These are phyloP conservation scores for Heliornis fulica DNA, from an alignment of 2,113 vertebrate species.

Conservation along the genomic window DNA sequence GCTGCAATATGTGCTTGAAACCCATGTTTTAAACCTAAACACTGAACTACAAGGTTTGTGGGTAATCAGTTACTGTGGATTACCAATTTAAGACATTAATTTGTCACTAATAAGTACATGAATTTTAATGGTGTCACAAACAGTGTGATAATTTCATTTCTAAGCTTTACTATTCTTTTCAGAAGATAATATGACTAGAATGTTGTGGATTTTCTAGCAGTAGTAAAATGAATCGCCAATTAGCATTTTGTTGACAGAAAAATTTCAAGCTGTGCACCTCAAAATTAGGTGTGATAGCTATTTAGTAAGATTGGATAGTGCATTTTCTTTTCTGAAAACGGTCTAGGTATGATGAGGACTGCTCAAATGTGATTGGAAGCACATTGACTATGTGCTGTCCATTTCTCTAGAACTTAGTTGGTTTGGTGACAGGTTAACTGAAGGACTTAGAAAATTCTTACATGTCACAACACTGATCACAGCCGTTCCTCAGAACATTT, in stretches of 20 bases:
- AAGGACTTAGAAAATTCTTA: not conserved
- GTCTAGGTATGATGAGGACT: not conserved
- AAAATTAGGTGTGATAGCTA: not conserved
- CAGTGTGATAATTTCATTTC: not conserved
- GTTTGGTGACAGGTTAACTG: not conserved
- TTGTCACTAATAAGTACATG: not conserved
- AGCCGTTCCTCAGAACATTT: not conserved
- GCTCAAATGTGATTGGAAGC: not conserved
- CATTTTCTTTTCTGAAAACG: not conserved
- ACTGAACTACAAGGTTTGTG: not conserved
- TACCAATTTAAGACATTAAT: not conserved
- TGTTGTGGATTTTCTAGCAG: not conserved
- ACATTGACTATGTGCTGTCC: not conserved
- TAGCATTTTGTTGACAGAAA: not conserved
- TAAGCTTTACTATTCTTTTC: not conserved
- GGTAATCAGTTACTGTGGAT: not conserved
- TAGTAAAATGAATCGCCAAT: not conserved
- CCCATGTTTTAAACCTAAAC: not conserved
- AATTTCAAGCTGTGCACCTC: not conserved
- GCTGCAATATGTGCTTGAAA: not conserved
- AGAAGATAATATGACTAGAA: not conserved
- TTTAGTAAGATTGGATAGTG: not conserved
- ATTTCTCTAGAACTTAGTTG: not conserved
- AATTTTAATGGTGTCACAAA: not conserved
- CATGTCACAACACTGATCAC: not conserved